Evolutionary conservation across 2,113 vertebrate genomes (phyloP).

Genomic region (Cisticola juncidis): DNA sequence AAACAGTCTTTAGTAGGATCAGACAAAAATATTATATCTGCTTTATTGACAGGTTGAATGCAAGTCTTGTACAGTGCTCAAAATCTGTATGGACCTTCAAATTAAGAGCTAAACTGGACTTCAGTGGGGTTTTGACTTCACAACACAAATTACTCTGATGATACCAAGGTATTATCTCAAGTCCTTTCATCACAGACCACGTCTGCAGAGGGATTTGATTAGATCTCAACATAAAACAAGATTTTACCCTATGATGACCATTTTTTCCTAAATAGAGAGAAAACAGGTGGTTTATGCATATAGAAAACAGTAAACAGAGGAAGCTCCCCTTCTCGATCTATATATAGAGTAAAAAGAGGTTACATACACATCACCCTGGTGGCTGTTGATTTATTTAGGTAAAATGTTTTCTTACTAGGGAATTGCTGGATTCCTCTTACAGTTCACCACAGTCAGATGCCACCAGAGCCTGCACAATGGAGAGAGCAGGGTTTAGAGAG

Average conservation of each 20-base stretch:
- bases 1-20: background rate
- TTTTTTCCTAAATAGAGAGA: background rate
- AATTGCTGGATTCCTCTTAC: background rate
- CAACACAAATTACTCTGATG: background rate
- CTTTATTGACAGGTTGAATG: background rate
- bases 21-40: background rate
- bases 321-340: too few species aligned
- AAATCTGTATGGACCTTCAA: background rate
- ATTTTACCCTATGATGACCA: background rate
- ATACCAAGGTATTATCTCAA: background rate
- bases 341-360: background rate
- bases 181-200: background rate
- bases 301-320: background rate
- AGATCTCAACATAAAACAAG: background rate
- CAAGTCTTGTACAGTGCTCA: background rate
- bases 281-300: background rate
- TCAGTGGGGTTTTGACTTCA: background rate
- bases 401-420: background rate
- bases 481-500: background rate
- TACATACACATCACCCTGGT: background rate
- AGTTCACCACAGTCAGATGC: background rate
- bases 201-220: background rate
- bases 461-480: background rate
- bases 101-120: background rate
- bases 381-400: background rate